phyloP scores from a whole-genome alignment of 2,797 vertebrate genomes.

The Picus viridis region DNA sequence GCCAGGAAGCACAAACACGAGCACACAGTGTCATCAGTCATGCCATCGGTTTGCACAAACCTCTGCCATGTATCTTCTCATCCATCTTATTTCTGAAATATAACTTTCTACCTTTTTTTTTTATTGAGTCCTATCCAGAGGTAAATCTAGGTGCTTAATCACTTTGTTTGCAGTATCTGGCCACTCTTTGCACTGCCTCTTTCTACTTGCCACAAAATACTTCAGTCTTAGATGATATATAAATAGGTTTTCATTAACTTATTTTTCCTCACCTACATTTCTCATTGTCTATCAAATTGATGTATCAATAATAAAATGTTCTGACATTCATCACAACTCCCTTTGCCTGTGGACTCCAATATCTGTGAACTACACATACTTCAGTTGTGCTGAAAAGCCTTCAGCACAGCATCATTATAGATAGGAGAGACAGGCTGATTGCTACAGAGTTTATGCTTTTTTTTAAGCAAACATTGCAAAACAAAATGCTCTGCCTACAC shows the following conservation, averaged over 20 bases:
- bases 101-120: not conserved
- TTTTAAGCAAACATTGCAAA: not conserved
- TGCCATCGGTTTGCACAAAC: not conserved
- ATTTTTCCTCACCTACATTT: not conserved
- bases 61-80: not conserved
- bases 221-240: not conserved
- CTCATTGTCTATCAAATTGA: not conserved
- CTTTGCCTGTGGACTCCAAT: not conserved
- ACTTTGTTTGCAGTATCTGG: not conserved
- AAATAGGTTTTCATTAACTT: not conserved
- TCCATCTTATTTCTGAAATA: not conserved
- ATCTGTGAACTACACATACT: not conserved
- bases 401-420: not conserved
- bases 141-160: not conserved
- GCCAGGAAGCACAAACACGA: not conserved
- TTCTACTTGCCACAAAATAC: not conserved
- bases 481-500: not conserved
- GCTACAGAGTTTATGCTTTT: not conserved
- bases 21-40: not conserved
- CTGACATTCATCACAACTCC: not conserved
- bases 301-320: conserved; percentile 8
- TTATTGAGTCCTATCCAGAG: not conserved
- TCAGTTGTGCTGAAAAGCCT: not conserved
- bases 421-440: not conserved
- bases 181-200: not conserved